Evolutionary conservation across 2,113 vertebrate genomes (phyloP), one percentile per base, ranked within the genome.

Genomic region (Brienomyrus longianalis): DNA sequence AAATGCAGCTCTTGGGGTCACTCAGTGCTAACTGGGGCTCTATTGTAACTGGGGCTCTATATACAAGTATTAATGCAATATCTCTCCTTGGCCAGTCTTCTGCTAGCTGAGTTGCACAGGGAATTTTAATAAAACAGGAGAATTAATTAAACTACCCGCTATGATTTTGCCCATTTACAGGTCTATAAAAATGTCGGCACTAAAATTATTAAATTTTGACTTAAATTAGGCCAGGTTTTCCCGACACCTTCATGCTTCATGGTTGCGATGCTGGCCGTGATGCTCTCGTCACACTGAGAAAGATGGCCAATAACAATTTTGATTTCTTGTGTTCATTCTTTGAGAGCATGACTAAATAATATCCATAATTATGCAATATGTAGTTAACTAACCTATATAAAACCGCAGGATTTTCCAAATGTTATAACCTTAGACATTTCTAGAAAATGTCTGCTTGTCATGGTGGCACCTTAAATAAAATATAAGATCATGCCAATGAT

Each of bases 141-240:
- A 87, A 87, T 87, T 54, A 54, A 87, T 87, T 31, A 87, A 87
- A 87, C 86, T 56, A 13, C 50, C 35, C 27, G 9, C 86, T 13
- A 39, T 87, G 35, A 19, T 43, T 80, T 19, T 80, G 74, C 0
- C 74, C 4, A 80, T 87, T 87, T 52, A n/a, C 10, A 19, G 85
- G 10, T 10, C 50, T 31, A 51, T 52, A 50, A 51, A 86, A 35
- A 15, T 54, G n/a, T 51, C 23, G 21, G 84, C 51, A n/a, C 45
- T 86, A n/a, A 48, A 47, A 86, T 23, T 1, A 86, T 50, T 86
- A 50, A 19, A 19, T 47, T 19, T 27, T 47, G 43, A 27, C 27
- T 52, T 27, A 31, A 86, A 35, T 54, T 31, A 31, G n/a, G 50
- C 50, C 50, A 86, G n/a, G 83, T 54, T 85, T 48, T 80, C 31